Evolutionary conservation across 1,140 invertebrate genomes (phyloP).

Genomic region (Drosophila pachea): DNA sequence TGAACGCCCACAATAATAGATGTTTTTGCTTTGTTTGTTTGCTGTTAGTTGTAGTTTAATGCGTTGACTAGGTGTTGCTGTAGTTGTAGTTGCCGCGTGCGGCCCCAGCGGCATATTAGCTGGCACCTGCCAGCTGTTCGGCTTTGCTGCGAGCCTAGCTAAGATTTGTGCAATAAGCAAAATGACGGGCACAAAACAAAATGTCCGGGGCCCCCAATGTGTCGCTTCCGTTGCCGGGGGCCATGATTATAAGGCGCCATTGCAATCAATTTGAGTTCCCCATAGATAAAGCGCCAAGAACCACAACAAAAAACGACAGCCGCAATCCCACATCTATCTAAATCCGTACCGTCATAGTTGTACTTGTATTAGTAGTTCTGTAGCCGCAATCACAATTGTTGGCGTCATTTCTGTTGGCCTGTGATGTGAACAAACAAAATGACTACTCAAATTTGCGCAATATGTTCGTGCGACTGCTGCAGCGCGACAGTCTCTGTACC

Average conservation of each 20-base stretch:
- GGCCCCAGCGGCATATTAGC: constrained; percentile 17
- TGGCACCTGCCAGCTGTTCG: neutral
- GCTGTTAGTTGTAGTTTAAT: constrained; percentile 35
- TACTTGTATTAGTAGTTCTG: constrained; percentile 6
- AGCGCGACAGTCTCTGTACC: constrained; percentile 34
- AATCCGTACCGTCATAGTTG: constrained; percentile 35
- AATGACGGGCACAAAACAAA: constrained; percentile 79
- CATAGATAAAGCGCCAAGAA: constrained; percentile 11
- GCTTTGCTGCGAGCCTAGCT: constrained; percentile 64
- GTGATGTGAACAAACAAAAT: constrained; percentile 78
- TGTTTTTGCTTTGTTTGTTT: constrained; percentile 52
- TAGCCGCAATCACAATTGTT: constrained; percentile 26
- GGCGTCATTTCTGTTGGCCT: constrained; percentile 68
- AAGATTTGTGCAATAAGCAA: constrained; percentile 77
- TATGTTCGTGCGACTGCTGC: constrained; percentile 69
- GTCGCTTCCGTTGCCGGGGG: constrained; percentile 52
- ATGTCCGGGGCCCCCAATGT: constrained; percentile 66
- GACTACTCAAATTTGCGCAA: constrained; percentile 77
- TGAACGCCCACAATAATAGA: constrained; percentile 78
- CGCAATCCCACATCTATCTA: constrained; percentile 19
- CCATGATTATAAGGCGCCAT: constrained; percentile 48
- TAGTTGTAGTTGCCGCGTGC: constrained; percentile 34
- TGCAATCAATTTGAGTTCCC: constrained; percentile 44
- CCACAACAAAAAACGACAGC: neutral
- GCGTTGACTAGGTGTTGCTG: too few relatives aligned